Base-by-base conservation (phyloP, 2,888 invertebrate species). In the Ephialtes manifestator region DNA sequence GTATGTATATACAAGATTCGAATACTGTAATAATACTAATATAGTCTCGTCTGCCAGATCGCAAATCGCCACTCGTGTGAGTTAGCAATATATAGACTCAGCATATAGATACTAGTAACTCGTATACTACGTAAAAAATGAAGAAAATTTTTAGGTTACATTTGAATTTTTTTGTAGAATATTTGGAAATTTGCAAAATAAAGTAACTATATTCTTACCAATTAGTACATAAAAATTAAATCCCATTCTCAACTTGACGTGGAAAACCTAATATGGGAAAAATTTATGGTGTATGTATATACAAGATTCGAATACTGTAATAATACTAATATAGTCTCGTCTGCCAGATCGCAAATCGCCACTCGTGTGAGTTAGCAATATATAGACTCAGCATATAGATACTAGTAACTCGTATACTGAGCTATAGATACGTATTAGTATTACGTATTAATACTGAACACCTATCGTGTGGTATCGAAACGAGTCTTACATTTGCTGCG, bases 291-390 rank as follows among this genome's bases (percentile, higher is more conserved):
- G 48, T 18, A 63, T 39, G 75, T n/a, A 58, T 75, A 70, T 76
- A 67, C 71, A 15, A 55, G 65, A 20, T 63, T 58, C 48, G 74
- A 75, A 72, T 71, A 80, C 71, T 55, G 71, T 24, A 76, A 76
- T 75, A 46, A 79, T 79, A 75, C 80, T 76, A 80, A 75, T 84
- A 71, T 77, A 70, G 70, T 80, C 80, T 76, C 80, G 71, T 76
- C 55, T 72, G 20, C 65, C 51, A 28, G 75, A 80, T 76, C 76
- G 76, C 51, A 76, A 76, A 76, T 65, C 76, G 76, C 76, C 76
- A 51, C 43, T 72, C 20, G 48, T 76, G 63, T 65, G 76, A 65
- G 53, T 76, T 65, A 58, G 24, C 63, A 51, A 20, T 35, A 65
- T 65, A 76, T 28, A 31, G 74, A 48, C 74, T 53, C 11, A 0